Evolutionary conservation across 1,140 invertebrate genomes (phyloP).

Genomic region (Mesaphorura yosii): DNA sequence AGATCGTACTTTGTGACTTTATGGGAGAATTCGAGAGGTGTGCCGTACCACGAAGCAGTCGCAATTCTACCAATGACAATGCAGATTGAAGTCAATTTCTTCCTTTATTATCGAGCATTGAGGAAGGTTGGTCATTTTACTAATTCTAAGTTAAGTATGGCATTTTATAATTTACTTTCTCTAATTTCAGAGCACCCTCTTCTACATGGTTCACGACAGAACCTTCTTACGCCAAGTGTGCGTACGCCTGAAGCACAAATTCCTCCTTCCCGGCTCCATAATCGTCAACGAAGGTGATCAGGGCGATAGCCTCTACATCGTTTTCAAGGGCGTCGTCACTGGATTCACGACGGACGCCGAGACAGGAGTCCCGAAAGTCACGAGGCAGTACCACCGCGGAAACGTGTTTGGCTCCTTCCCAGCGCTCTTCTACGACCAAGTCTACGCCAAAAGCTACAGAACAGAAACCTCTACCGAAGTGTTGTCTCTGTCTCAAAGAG

Average conservation of each 20-base stretch:
- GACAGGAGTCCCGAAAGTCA: background rate
- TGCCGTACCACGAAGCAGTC: slow-evolving; percentile 7
- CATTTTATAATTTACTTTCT: background rate
- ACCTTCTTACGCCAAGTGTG: slow-evolving; percentile 13
- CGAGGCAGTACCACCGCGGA: background rate
- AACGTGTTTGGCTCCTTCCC: slow-evolving; percentile 12
- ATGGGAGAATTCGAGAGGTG: slow-evolving; percentile 15
- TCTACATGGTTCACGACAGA: background rate
- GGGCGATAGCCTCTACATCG: slow-evolving; percentile 10
- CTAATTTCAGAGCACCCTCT: slow-evolving; percentile 2
- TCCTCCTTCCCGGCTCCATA: slow-evolving; percentile 15
- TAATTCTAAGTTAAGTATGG: background rate
- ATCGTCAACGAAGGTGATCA: slow-evolving; percentile 15
- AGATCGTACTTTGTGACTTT: slow-evolving; percentile 11
- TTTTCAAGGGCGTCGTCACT: slow-evolving; percentile 11
- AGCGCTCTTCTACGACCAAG: slow-evolving; percentile 9
- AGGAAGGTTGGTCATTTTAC: background rate
- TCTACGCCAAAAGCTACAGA: slow-evolving; percentile 13
- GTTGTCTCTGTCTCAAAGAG: slow-evolving; percentile 1
- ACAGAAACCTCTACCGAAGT: slow-evolving; percentile 11
- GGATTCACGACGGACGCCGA: background rate
- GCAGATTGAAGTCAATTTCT: slow-evolving; percentile 11
- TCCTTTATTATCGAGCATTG: slow-evolving; percentile 1
- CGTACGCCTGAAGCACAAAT: slow-evolving; percentile 5
- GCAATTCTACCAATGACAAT: slow-evolving; percentile 3